phyloP scores from a whole-genome alignment of 2,113 vertebrate species.

The Dromaius novaehollandiae region DNA sequence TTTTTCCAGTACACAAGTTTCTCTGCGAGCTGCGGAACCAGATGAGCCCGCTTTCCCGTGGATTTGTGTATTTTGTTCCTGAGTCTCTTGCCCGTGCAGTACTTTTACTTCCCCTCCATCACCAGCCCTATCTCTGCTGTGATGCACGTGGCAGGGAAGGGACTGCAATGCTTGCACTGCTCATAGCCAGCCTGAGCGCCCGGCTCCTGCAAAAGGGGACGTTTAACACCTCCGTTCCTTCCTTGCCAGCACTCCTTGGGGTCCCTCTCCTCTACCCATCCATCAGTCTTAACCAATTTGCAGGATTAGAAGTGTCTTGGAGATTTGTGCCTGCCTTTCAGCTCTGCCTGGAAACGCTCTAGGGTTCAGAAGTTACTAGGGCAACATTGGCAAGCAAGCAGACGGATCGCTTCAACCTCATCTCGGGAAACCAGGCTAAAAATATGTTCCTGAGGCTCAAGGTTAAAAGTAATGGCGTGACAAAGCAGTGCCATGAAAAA shows the following conservation, averaged over 20 bases:
- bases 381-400: background rate
- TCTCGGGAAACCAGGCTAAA: background rate
- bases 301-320: background rate
- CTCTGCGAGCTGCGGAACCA: background rate
- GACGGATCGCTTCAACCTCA: background rate
- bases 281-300: background rate
- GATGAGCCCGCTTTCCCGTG: no score
- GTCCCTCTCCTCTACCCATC: background rate
- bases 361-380: background rate
- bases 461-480: background rate
- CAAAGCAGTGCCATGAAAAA: background rate
- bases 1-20: background rate
- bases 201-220: no score
- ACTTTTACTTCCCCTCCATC: no score
- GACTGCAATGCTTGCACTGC: no score
- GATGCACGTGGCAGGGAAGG: no score
- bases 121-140: no score
- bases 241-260: background rate
- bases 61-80: no score
- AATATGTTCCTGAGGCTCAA: background rate
- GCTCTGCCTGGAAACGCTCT: background rate
- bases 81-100: no score
- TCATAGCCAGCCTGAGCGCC: no score
- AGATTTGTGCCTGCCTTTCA: background rate
- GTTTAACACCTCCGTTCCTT: background rate